Conservation (phyloP, 2,888 invertebrate species). For the Plagodis pulveraria region DNA sequence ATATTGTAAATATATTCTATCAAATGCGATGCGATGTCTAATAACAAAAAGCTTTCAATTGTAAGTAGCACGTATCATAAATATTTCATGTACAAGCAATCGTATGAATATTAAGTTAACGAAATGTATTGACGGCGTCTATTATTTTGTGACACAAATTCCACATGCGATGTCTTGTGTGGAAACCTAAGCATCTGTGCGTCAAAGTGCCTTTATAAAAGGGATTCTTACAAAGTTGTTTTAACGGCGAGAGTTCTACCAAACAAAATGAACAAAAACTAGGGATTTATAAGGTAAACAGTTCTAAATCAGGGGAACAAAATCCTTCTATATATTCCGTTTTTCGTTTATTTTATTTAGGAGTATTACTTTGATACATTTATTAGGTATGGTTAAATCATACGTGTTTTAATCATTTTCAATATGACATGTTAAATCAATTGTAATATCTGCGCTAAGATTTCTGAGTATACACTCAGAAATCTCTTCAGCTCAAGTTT, state of each 20-base stretch:
- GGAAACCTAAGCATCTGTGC: slow-evolving; percentile 44
- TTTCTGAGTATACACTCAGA: too few relatives aligned
- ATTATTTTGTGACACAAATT: slow-evolving; percentile 26
- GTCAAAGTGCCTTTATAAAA: slow-evolving; percentile 23
- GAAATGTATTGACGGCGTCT: slow-evolving; percentile 12
- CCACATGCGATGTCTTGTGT: slow-evolving; percentile 34
- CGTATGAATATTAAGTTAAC: slow-evolving; percentile 19
- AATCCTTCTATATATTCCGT: slow-evolving; percentile 20
- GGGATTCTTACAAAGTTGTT: slow-evolving; percentile 26
- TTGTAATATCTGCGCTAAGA: too few relatives aligned
- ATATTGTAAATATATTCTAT: slow-evolving; percentile 23
- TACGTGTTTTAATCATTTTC: too few relatives aligned
- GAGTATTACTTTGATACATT: slow-evolving; percentile 1
- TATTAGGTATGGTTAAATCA: not conserved
- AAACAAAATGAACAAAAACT: slow-evolving; percentile 27
- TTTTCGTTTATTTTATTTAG: slow-evolving; percentile 16
- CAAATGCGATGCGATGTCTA: slow-evolving; percentile 26
- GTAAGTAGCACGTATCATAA: slow-evolving; percentile 6
- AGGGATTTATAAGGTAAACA: slow-evolving; percentile 24
- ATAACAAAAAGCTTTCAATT: slow-evolving; percentile 9
- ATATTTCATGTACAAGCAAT: slow-evolving; percentile 16
- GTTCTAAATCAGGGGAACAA: slow-evolving; percentile 21
- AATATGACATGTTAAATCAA: too few relatives aligned
- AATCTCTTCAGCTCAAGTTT: too few relatives aligned
- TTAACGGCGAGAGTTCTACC: slow-evolving; percentile 19